Evolutionary conservation across 2,888 invertebrate species (phyloP), one percentile per base, ranked within the genome.

Genomic region (Plusia festucae): DNA sequence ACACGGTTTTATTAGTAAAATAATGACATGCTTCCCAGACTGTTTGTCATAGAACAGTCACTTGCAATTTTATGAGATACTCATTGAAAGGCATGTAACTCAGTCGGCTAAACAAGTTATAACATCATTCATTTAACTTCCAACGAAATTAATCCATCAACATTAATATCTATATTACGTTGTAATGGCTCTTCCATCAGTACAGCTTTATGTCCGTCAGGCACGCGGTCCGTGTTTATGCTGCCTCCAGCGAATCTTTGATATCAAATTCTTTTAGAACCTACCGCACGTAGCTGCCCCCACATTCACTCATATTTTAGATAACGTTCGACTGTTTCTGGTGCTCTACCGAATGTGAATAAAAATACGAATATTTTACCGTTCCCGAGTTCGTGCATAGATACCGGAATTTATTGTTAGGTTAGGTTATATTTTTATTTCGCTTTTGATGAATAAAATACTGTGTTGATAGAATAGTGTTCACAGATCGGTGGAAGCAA

Each of bases 241-340:
- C 76, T 81, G 83, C 84, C 79, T 82, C 83, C 72, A 86, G 86
- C 85, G 87, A 86, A 91, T 92, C 90, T 91, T 91, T 93, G 91
- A 92, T 93, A 93, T 91, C 89, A 92, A 93, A 93, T 93, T 93
- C 92, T 91, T 93, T 93, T 84, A 91, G 90, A 91, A 84, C 88
- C 87, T 84, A 89, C 91, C 91, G 88, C 93, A 93, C 91, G 90
- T 91, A 91, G 81, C 82, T 77, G 73, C 84, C 82, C 85, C 82
- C 86, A 80, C 86, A 90, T 90, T 89, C 88, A 87, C 91, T 91
- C 92, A 91, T 93, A 93, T 91, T 92, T 91, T 88, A 92, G 91
- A 92, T 92, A 93, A 88, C 88, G 85, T 93, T 93, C 90, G 89
- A 90, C 90, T 92, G 89, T 90, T 91, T 85, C 82, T 80, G 78